phyloP scores from a whole-genome alignment of 2,888 invertebrate species.

The Tortricodes alternella region DNA sequence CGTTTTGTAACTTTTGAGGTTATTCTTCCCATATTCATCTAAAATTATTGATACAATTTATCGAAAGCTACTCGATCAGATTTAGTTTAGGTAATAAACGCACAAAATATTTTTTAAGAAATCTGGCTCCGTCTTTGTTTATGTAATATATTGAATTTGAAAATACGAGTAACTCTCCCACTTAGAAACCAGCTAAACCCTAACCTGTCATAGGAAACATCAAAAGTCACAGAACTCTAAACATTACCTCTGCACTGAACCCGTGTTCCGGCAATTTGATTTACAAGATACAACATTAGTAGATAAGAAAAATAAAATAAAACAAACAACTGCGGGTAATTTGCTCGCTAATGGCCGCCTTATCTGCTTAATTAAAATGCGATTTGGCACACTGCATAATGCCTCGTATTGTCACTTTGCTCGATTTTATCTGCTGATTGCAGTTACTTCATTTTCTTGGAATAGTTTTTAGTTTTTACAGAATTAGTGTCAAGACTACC shows the following conservation, averaged over 20 bases:
- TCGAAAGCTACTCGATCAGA: too few relatives aligned
- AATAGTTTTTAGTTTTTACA: conserved; percentile 34
- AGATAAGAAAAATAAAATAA: conserved; percentile 75
- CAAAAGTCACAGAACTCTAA: neutral
- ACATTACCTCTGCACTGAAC: neutral
- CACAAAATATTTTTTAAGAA: too few relatives aligned
- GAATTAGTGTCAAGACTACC: conserved; percentile 23
- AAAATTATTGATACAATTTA: too few relatives aligned
- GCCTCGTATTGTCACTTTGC: conserved; percentile 60
- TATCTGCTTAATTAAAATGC: conserved; percentile 80
- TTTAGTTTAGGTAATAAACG: too few relatives aligned
- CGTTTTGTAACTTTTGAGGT: too few relatives aligned
- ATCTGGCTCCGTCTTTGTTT: too few relatives aligned
- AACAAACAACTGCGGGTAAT: conserved; percentile 71
- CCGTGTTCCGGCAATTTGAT: conserved; percentile 64
- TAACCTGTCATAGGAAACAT: neutral
- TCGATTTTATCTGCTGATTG: conserved; percentile 64
- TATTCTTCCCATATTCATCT: too few relatives aligned
- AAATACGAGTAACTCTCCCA: too few relatives aligned
- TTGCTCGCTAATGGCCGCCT: conserved; percentile 74
- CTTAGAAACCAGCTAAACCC: too few relatives aligned
- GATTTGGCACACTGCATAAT: conserved; percentile 63
- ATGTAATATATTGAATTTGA: too few relatives aligned
- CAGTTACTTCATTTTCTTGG: conserved; percentile 44
- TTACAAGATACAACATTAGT: conserved; percentile 68